Percentiles rank a stretch among this genome's conserved stretches.
phyloP scores from a whole-genome alignment of 35 echinoderm and acorn worm genomes.

The Patiria miniata region DNA sequence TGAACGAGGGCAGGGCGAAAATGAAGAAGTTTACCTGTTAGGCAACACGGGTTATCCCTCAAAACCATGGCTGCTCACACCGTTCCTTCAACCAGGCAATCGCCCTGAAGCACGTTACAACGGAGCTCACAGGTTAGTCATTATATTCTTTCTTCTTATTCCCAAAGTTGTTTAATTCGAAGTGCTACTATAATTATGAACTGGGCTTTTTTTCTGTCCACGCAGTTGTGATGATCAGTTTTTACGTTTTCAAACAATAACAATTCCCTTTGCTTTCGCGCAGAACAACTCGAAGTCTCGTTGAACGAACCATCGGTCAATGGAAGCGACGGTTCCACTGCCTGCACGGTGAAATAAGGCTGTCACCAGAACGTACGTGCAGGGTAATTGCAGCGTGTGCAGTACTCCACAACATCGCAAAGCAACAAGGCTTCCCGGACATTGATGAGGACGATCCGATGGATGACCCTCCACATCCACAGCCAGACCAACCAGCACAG shows the following conservation, averaged over 20 bases:
- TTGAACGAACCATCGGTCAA: conserved; percentile 22
- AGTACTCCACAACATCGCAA: conserved; percentile 6
- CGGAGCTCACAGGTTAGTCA: neutral
- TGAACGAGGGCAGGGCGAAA: neutral
- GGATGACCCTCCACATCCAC: neutral
- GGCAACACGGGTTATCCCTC: neutral
- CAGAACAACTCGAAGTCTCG: conserved; percentile 19
- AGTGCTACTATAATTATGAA: too few relatives aligned
- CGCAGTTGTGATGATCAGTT: too few relatives aligned
- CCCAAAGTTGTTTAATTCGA: too few relatives aligned
- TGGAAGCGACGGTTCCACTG: conserved; percentile 42
- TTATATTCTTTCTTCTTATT: neutral
- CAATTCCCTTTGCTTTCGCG: too few relatives aligned
- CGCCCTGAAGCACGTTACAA: neutral
- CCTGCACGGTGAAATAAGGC: conserved; percentile 31
- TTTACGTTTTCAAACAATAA: too few relatives aligned
- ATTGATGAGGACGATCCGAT: neutral
- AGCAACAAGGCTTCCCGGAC: neutral
- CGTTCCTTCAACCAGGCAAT: neutral
- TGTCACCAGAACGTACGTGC: neutral
- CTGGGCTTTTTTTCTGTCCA: too few relatives aligned
- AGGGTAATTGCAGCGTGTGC: neutral
- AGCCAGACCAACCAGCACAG: neutral
- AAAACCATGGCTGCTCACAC: neutral
- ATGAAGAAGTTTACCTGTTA: neutral